Base-by-base conservation (phyloP, 2,113 vertebrate genomes). In the Ploceus nigricollis region DNA sequence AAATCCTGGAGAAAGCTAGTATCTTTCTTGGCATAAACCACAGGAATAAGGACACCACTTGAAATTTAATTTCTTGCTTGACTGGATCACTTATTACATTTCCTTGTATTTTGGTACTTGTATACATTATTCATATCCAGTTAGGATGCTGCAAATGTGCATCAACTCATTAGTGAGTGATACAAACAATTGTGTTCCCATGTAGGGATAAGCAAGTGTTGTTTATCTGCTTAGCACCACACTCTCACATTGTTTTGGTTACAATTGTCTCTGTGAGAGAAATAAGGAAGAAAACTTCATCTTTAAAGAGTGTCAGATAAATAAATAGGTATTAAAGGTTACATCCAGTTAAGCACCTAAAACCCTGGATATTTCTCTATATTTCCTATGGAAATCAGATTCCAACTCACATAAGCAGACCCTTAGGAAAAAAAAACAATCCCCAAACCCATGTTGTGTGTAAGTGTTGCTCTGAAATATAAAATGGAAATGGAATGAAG, bases 21-120 rank as follows among this genome's bases (percentile, higher is more conserved):
- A n/a, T 56, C 72, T 60, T 73, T 78, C 79, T 54, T 88, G 57
- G 61, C n/a, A 57, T 86, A 89, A 97, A 93, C 70, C 65, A 72
- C 47, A 92, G 63, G 63, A 88, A 35, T 86, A 83, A 89, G 73
- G 65, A 85, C 86, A 91, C 17, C 37, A 53, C 80, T 91, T 94
- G 69, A 73, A 92, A 88, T 97, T 96, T 87, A 93, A 96, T 96
- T 97, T 97, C 68, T 82, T 96, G 71, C 91, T 96, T 92, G 89
- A 89, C 80, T 96, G 90, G 58, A 89, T 86, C 70, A 63, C 68
- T 87, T 94, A 95, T 65, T 94, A 65, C 50, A n/a, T 95, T 89
- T 69, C 73, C 76, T 96, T 92, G 87, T 94, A 44, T 85, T 89
- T 93, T 87, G 57, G 47, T 56, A 84, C 66, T 92, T 88, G 33